Conservation (phyloP, 30 jellyfish, hydroid and myxozoan genomes). For the Cassiopea xamachana region DNA sequence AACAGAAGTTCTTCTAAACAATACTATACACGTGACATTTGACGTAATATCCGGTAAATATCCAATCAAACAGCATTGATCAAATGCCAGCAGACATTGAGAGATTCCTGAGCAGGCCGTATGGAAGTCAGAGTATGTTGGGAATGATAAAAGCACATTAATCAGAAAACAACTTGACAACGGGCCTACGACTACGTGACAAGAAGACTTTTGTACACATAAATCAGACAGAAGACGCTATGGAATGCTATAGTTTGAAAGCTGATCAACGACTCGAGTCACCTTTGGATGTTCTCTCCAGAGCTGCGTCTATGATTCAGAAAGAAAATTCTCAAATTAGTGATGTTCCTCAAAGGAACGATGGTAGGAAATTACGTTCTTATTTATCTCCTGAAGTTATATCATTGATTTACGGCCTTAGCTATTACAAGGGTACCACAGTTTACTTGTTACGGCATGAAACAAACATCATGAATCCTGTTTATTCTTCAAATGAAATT, state of each 20-base stretch:
- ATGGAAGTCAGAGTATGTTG: conserved; percentile 26
- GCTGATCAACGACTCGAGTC: conserved; percentile 79
- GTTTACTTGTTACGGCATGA: too few relatives aligned
- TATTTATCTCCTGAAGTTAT: too few relatives aligned
- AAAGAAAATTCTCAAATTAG: conserved; percentile 54
- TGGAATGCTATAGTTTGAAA: conserved; percentile 57
- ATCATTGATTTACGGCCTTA: too few relatives aligned
- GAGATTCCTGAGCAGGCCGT: conserved; percentile 49
- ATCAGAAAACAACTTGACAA: conserved; percentile 12
- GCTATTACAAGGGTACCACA: too few relatives aligned
- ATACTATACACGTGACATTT: conserved; percentile 13
- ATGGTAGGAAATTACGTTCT: conserved; percentile 26
- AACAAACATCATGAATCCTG: too few relatives aligned
- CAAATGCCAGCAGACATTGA: conserved; percentile 57
- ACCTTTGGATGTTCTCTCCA: conserved; percentile 93
- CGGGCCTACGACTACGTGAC: neutral
- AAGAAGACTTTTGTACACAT: neutral
- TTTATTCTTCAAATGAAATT: too few relatives aligned
- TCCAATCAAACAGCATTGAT: conserved; percentile 62
- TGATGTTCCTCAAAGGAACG: conserved; percentile 32
- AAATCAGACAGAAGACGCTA: neutral
- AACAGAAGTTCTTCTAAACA: conserved; percentile 6
- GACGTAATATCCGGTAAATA: conserved; percentile 63
- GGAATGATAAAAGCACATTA: conserved; percentile 11
- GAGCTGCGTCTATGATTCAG: conserved; percentile 97